phyloP scores from a whole-genome alignment of 2,888 invertebrate genomes.

The Mesorhabditis belari region DNA sequence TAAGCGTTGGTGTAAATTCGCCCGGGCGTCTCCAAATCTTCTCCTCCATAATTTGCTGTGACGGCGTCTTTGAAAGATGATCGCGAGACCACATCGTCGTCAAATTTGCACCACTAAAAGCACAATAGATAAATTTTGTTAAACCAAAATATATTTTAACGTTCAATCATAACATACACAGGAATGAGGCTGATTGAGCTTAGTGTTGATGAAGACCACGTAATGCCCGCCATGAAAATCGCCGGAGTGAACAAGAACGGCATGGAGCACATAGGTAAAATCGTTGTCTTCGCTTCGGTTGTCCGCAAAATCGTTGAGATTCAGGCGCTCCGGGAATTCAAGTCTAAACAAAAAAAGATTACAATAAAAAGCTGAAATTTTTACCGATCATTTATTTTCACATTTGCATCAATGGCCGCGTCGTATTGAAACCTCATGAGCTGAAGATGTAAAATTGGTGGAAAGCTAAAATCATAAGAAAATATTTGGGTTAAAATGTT shows the following conservation, averaged over 20 bases:
- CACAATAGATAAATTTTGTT: too few relatives aligned
- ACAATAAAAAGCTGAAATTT: too few relatives aligned
- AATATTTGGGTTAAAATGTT: too few relatives aligned
- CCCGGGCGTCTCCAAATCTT: constrained; percentile 73
- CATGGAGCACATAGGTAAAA: constrained; percentile 56
- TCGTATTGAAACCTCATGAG: constrained; percentile 98
- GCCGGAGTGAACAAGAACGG: constrained; percentile 96
- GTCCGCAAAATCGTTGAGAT: too few relatives aligned
- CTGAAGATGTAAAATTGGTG: constrained; percentile 91
- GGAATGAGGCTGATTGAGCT: constrained; percentile 73
- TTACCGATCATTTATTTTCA: too few relatives aligned
- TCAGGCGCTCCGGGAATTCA: constrained; percentile 89
- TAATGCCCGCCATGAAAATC: constrained; percentile 99
- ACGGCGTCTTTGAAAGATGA: too few relatives aligned
- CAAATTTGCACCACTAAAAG: constrained; percentile 90
- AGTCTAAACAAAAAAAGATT: too few relatives aligned
- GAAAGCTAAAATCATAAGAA: too few relatives aligned
- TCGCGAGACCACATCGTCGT: constrained; percentile 99
- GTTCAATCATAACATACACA: too few relatives aligned
- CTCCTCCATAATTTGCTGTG: too few relatives aligned
- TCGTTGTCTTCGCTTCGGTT: too few relatives aligned
- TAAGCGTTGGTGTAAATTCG: constrained; percentile 97
- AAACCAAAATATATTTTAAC: too few relatives aligned
- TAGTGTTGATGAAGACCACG: constrained; percentile 96
- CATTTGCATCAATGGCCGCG: constrained; percentile 89